These are phyloP conservation scores for Pantherophis guttatus DNA, from an alignment of 2,113 vertebrate genomes.

Conservation along the genomic window DNA sequence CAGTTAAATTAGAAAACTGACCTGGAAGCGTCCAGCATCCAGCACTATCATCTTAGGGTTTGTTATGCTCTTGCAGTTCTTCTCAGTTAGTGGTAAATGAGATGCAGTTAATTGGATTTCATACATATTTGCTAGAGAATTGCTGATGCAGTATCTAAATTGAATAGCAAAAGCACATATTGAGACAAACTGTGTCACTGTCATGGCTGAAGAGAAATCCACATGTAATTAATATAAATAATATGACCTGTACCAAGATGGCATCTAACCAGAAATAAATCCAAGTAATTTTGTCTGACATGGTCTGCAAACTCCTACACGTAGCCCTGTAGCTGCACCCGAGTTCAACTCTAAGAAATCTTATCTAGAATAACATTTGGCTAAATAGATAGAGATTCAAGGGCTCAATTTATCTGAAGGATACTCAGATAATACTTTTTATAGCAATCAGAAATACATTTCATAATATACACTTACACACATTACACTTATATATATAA, in stretches of 20 bases:
- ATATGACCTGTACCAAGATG: neutral
- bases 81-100: constrained; percentile 69
- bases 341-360: neutral
- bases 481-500: neutral
- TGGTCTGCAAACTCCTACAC: neutral
- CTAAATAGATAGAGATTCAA: neutral
- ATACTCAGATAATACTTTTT: neutral
- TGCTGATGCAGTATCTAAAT: constrained; percentile 76
- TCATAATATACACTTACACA: neutral
- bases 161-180: constrained; percentile 2
- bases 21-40: constrained; percentile 67
- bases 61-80: constrained; percentile 22
- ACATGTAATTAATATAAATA: neutral
- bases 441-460: neutral
- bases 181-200: neutral
- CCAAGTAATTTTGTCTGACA: neutral
- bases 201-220: neutral
- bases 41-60: constrained; percentile 60
- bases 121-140: constrained; percentile 66
- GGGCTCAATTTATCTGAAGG: too few species aligned
- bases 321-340: neutral
- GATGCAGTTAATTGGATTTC: constrained; percentile 69
- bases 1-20: constrained; percentile 39
- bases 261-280: neutral
- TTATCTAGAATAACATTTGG: neutral